Evolutionary conservation across 1,140 invertebrate species (phyloP).

Genomic region (Macrocentrus cingulum): DNA sequence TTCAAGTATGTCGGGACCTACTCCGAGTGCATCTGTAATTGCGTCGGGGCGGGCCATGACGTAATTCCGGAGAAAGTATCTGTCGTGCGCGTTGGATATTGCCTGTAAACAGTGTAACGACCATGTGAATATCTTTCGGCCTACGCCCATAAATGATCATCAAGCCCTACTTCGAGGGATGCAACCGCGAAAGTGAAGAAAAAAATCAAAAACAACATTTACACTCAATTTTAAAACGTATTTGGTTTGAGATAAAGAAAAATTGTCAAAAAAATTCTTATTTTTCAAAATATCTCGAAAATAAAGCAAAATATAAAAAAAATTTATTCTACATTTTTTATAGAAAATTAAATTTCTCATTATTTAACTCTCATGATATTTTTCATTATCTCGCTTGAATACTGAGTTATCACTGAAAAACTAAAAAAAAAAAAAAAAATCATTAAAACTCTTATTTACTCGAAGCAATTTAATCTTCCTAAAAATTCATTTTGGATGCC

Average conservation of each 20-base stretch:
- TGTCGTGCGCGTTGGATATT: conserved; percentile 19
- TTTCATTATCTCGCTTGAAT: too few species aligned
- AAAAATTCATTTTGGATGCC: too few species aligned
- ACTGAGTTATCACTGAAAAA: too few species aligned
- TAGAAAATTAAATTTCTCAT: too few species aligned
- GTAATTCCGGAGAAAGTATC: conserved; percentile 37
- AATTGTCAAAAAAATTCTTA: conserved; percentile 2
- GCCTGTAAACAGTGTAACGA: neutral
- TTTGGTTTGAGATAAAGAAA: neutral
- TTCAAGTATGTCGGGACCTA: conserved; percentile 19
- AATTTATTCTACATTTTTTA: too few species aligned
- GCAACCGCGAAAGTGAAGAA: neutral
- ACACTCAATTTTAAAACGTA: neutral
- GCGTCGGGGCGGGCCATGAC: conserved; percentile 24
- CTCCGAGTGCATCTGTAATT: conserved; percentile 23
- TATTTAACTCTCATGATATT: too few species aligned
- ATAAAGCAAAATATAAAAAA: too few species aligned
- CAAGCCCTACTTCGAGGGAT: conserved; percentile 1
- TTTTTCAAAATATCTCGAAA: neutral
- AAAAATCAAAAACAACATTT: conserved; percentile 3
- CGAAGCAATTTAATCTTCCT: too few species aligned
- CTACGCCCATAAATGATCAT: neutral
- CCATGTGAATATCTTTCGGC: neutral
- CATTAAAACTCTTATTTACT: too few species aligned
- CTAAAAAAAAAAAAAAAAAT: too few species aligned